Conservation (phyloP, 1,140 invertebrate species). For the Matsumurasca onukii region DNA sequence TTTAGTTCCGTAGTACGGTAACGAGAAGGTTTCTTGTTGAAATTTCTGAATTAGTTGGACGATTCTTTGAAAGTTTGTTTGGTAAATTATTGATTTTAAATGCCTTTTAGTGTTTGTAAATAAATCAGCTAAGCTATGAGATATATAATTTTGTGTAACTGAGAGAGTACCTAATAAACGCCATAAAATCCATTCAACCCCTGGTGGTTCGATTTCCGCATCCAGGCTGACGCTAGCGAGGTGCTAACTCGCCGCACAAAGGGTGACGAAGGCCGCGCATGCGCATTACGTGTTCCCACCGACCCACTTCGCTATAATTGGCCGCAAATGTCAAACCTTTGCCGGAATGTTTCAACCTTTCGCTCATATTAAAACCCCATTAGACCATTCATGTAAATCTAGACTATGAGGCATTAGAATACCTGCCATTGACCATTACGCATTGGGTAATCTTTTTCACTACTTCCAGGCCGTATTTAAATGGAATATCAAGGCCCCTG, state of each 20-base stretch:
- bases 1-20: too few species aligned
- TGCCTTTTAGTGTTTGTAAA: too few species aligned
- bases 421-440: constrained; percentile 19
- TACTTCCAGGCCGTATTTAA: neutral
- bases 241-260: too few species aligned
- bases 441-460: constrained; percentile 14
- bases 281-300: neutral
- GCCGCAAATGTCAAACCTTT: constrained; percentile 17
- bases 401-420: constrained; percentile 11
- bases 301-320: constrained; percentile 15
- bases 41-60: too few species aligned
- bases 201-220: neutral
- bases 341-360: constrained; percentile 3
- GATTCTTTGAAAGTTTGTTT: too few species aligned
- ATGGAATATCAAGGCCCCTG: constrained; percentile 20
- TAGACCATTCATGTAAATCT: constrained; percentile 23
- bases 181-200: too few species aligned
- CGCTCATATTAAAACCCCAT: constrained; percentile 10
- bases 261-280: neutral
- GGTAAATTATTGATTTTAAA: too few species aligned
- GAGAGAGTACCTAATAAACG: too few species aligned
- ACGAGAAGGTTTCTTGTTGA: too few species aligned
- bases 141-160: too few species aligned
- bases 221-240: neutral
- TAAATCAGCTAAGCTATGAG: too few species aligned